Evolutionary conservation across 1,140 invertebrate species (phyloP).

Genomic region (Ceratina japonica): DNA sequence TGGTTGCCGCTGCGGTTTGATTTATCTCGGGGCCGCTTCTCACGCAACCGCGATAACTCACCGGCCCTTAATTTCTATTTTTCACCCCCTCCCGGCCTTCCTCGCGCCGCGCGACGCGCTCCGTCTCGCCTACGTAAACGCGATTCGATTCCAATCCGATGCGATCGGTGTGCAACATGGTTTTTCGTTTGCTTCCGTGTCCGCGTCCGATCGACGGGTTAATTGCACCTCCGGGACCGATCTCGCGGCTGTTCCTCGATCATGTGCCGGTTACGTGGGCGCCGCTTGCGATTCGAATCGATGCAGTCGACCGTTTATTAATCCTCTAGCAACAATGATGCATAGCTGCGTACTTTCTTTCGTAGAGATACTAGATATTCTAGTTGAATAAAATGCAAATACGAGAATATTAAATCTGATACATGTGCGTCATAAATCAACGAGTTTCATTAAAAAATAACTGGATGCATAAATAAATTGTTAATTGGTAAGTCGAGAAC

Average conservation of each 20-base stretch:
- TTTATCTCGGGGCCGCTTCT: conserved; percentile 75
- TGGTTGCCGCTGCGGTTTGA: conserved; percentile 73
- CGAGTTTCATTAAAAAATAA: no score
- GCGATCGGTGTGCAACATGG: background rate
- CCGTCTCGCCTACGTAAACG: conserved; percentile 18
- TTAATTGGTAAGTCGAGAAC: no score
- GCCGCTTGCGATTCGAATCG: background rate
- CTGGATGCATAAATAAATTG: no score
- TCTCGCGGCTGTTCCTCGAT: background rate
- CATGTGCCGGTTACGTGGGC: no score
- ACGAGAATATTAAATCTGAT: no score
- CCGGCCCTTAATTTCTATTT: conserved; percentile 76
- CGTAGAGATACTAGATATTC: no score
- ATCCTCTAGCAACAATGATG: background rate
- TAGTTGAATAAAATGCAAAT: no score
- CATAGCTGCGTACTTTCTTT: no score
- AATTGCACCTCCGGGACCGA: conserved; percentile 1
- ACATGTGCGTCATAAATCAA: no score
- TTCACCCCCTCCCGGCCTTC: conserved; percentile 63
- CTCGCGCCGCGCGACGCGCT: background rate
- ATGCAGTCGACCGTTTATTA: background rate
- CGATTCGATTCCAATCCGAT: conserved; percentile 10
- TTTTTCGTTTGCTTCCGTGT: conserved; percentile 23
- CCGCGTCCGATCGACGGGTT: conserved; percentile 15
- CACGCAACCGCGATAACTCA: conserved; percentile 77